phyloP scores from a whole-genome alignment of 1,140 invertebrate species.

The Dinothrombium tinctorium region DNA sequence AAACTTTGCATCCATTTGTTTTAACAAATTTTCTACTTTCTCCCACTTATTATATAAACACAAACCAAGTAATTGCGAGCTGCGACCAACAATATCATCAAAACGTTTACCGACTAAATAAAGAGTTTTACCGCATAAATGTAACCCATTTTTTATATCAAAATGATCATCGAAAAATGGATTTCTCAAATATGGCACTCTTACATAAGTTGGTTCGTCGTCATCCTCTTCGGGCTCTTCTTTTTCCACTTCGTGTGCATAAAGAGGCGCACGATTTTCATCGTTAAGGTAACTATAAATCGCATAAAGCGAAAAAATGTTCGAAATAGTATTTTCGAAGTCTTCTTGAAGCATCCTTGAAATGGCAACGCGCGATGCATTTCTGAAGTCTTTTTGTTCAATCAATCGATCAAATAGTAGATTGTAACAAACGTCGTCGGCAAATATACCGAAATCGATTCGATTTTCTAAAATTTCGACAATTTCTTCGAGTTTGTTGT shows the following conservation, averaged over 20 bases:
- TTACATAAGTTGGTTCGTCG: conserved; percentile 17
- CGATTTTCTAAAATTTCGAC: conserved; percentile 48
- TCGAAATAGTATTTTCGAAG: conserved; percentile 39
- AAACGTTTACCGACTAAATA: conserved; percentile 26
- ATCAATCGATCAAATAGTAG: conserved; percentile 57
- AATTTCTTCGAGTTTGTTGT: conserved; percentile 32
- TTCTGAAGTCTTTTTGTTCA: conserved; percentile 31
- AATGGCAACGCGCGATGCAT: conserved; percentile 47
- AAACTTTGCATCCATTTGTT: conserved; percentile 17
- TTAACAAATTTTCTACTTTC: conserved; percentile 24
- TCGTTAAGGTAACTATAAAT: conserved; percentile 40
- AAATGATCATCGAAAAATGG: conserved; percentile 64
- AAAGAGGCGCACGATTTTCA: too few species aligned
- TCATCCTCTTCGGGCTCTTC: conserved; percentile 24
- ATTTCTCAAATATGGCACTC: conserved; percentile 52
- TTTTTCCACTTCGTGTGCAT: too few species aligned
- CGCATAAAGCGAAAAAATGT: conserved; percentile 40
- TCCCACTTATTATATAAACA: conserved; percentile 40
- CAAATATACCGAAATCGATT: conserved; percentile 65
- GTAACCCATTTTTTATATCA: conserved; percentile 39
- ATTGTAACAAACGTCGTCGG: conserved; percentile 50
- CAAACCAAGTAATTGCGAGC: conserved; percentile 30
- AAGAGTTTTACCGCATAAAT: conserved; percentile 53
- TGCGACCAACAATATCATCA: conserved; percentile 30
- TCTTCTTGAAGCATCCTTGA: conserved; percentile 76